Evolutionary conservation across 2,888 invertebrate genomes (phyloP).

Genomic region (Noctuana brunneofusca): DNA sequence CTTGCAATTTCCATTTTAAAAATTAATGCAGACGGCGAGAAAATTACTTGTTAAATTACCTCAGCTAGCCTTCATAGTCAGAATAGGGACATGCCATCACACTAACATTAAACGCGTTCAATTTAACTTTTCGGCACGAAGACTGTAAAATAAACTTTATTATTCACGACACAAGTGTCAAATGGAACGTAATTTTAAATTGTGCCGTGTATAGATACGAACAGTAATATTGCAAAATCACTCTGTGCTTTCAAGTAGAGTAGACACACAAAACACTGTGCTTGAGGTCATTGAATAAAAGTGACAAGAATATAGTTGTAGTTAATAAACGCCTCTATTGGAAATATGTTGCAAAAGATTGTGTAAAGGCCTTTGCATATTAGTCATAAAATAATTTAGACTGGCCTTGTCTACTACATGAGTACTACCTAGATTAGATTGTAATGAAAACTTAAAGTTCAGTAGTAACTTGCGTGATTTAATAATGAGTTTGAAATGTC

Average conservation of each 20-base stretch:
- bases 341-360: not conserved
- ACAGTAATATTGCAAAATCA: constrained; percentile 33
- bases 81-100: constrained; percentile 32
- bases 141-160: constrained; percentile 39
- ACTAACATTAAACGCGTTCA: constrained; percentile 30
- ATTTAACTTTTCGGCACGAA: constrained; percentile 31
- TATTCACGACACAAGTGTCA: constrained; percentile 31
- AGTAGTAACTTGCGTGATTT: too few relatives aligned
- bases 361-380: not conserved
- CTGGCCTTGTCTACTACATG: not conserved
- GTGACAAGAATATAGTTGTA: constrained; percentile 7
- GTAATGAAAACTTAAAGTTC: not conserved
- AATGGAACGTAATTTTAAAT: constrained; percentile 31
- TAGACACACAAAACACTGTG: constrained; percentile 3
- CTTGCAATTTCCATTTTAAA: constrained; percentile 18
- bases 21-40: constrained; percentile 11
- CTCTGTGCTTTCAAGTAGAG: not conserved
- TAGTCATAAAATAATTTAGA: not conserved
- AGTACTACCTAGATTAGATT: not conserved
- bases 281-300: not conserved
- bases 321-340: not conserved
- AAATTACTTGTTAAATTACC: constrained; percentile 24
- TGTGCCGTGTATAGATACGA: constrained; percentile 30
- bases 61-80: constrained; percentile 26
- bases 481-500: too few relatives aligned